Evolutionary conservation across 1,140 invertebrate genomes (phyloP).

Genomic region (Drosophila mojavensis): DNA sequence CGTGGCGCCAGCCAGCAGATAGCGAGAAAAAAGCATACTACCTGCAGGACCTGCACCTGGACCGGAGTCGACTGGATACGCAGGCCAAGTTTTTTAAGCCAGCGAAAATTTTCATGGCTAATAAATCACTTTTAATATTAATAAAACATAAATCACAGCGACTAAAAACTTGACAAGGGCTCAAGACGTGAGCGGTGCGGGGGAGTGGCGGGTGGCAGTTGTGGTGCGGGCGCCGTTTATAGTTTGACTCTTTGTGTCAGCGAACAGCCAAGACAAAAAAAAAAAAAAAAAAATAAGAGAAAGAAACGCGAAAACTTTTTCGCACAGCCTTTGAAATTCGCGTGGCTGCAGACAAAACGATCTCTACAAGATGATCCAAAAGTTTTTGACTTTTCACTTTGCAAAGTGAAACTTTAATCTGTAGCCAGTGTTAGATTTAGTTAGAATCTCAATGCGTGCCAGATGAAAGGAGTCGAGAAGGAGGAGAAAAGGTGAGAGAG

Average conservation of each 20-base stretch:
- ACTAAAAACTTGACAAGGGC: conserved; percentile 61
- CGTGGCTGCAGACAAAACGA: conserved; percentile 14
- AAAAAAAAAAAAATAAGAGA: background rate
- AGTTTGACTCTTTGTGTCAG: conserved; percentile 1
- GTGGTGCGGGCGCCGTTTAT: background rate
- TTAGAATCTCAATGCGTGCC: background rate
- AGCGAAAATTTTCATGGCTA: conserved; percentile 71
- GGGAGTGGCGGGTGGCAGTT: no score
- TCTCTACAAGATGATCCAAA: background rate
- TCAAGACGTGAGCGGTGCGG: background rate
- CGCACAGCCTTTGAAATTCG: conserved; percentile 8
- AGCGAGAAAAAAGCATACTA: conserved; percentile 12
- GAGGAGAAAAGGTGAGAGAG: no score
- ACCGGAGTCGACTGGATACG: conserved; percentile 5
- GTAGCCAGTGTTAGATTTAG: background rate
- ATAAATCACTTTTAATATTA: conserved; percentile 83
- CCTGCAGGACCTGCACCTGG: conserved; percentile 11
- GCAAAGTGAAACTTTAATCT: background rate
- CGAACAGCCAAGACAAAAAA: background rate
- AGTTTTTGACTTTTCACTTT: background rate
- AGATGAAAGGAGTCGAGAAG: background rate
- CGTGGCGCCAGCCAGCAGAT: conserved; percentile 40
- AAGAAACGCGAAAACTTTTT: conserved; percentile 22
- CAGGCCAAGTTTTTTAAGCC: conserved; percentile 29
- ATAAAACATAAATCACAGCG: conserved; percentile 78